Base-by-base conservation (phyloP, 2,113 vertebrate species). In the Plotosus lineatus region DNA sequence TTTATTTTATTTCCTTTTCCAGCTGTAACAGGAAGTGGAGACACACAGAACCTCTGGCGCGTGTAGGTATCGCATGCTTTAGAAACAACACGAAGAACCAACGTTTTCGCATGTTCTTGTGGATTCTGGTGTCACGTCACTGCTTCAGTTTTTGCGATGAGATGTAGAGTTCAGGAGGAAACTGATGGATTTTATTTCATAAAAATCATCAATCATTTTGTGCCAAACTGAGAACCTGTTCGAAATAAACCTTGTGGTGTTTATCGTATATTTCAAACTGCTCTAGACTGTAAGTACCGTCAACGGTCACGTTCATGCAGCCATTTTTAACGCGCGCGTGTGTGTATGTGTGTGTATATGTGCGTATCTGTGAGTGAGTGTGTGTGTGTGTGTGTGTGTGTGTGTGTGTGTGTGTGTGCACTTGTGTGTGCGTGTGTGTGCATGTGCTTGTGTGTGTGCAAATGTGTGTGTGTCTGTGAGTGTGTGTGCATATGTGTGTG, bases 61-160 rank as follows among this genome's bases (percentile, higher is more conserved):
- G 86, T 78, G 15, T 72, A 73, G 86, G 79, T 83, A 84, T 80
- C 85, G 90, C 90, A 91, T 92, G 90, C 88, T 89, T 86, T 86
- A 84, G 80, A 73, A 73, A 78, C 68, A 73, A 79, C 87, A 85
- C 66, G 38, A 72, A n/a, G 80, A 88, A 72, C 77, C 31, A 53
- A 83, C 50, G 36, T 65, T 83, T 83, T 80, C 78, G 89, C 89
- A 90, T 89, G 91, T 58, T 15, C 48, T 36, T 61, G 26, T 48
- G 40, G 2, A 12, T 23, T 44, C 28, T 69, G 26, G 53, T 42
- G 28, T 50, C 38, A 71, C 23, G 50, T 79, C 21, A n/a, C 23
- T 28, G 14, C 26, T 81, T 42, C 19, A 31, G 36, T 56, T 80
- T 77, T 61, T 65, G n/a, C 58, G 53, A 66, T 23, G 40, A 53